Evolutionary conservation across 2,113 vertebrate species (phyloP).

Genomic region (Dolichallabes microphthalmus): DNA sequence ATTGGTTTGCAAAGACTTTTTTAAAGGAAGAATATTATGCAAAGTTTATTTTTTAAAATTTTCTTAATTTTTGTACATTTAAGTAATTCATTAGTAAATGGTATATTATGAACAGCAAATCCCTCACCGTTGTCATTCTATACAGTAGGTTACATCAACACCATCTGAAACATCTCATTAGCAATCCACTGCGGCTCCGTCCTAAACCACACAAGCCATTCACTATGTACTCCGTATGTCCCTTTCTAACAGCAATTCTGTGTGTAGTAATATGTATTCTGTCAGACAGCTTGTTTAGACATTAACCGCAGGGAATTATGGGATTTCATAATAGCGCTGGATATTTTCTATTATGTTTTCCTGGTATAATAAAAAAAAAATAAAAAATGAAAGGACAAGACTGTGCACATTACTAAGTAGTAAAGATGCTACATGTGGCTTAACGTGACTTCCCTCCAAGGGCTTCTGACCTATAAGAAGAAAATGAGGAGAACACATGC

Average conservation of each 20-base stretch:
- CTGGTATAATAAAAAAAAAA: neutral
- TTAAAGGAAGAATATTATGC: no score
- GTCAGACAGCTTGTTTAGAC: neutral
- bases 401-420: neutral
- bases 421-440: neutral
- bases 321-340: neutral
- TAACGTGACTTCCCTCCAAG: neutral
- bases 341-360: neutral
- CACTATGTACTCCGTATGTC: neutral
- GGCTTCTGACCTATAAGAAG: slow-evolving; percentile 25
- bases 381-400: neutral
- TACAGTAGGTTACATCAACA: neutral
- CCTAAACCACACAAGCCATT: neutral
- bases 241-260: neutral
- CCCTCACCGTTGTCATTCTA: neutral
- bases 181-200: neutral
- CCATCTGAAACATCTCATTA: neutral
- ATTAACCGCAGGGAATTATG: neutral
- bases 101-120: neutral
- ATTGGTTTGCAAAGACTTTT: no score
- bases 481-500: slow-evolving; percentile 4
- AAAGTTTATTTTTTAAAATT: no score
- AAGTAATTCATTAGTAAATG: no score
- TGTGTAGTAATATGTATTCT: neutral
- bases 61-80: no score